Conservation (phyloP, 2,888 invertebrate species). For the Drosophila melanosoma region DNA sequence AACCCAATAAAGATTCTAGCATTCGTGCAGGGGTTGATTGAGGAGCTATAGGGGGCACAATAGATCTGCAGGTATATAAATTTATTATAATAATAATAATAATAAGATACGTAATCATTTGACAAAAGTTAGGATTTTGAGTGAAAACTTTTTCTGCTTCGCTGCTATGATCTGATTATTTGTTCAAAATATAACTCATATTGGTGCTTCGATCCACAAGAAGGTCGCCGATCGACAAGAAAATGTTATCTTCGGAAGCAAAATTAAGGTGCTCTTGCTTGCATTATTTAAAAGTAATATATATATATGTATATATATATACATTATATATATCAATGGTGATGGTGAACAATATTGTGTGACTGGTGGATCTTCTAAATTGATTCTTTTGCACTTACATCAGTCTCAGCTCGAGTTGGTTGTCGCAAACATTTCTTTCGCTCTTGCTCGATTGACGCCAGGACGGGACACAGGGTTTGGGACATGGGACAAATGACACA, state of each 20-base stretch:
- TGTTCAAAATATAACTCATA: background rate
- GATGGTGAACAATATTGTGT: background rate
- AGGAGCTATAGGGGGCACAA: no score
- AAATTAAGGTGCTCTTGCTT: background rate
- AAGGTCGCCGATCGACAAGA: background rate
- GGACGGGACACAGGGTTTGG: slow-evolving; percentile 26
- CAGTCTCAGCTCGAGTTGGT: background rate
- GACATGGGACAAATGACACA: slow-evolving; percentile 42
- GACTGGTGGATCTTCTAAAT: background rate
- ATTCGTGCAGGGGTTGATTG: no score
- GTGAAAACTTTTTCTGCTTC: background rate
- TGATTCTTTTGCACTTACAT: background rate
- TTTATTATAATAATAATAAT: no score
- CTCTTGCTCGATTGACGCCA: slow-evolving; percentile 30
- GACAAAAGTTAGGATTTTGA: background rate
- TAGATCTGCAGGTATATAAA: no score
- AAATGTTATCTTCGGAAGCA: background rate
- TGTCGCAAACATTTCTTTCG: slow-evolving; percentile 52
- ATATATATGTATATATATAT: no score
- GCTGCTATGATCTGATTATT: background rate
- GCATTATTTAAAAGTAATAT: background rate
- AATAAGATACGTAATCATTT: no score
- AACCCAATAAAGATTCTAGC: no score
- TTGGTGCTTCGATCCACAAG: background rate
- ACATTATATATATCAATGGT: background rate